Evolutionary conservation across 2,888 invertebrate genomes (phyloP).

Genomic region (Thalpophila matura): DNA sequence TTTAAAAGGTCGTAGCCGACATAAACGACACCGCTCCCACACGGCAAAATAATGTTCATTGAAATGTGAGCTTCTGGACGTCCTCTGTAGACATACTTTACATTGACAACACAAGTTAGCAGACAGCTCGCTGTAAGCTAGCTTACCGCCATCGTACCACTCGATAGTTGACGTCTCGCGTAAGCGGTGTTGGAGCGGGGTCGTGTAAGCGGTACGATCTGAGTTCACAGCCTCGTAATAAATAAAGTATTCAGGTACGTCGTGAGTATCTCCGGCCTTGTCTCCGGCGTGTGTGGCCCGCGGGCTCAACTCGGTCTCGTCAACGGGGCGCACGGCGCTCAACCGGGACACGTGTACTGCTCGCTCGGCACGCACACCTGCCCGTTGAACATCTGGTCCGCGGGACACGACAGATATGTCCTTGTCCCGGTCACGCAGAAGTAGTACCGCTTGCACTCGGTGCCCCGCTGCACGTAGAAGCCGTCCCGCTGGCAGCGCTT

Average conservation of each 20-base stretch:
- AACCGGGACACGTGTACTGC: slow-evolving; percentile 87
- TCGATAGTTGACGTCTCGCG: too few relatives aligned
- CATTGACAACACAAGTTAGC: too few relatives aligned
- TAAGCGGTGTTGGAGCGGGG: too few relatives aligned
- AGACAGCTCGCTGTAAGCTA: too few relatives aligned
- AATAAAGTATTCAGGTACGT: slow-evolving; percentile 78
- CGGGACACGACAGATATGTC: slow-evolving; percentile 87
- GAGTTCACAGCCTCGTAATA: slow-evolving; percentile 72
- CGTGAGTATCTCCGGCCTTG: slow-evolving; percentile 59
- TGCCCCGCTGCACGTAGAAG: slow-evolving; percentile 88
- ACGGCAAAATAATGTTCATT: too few relatives aligned
- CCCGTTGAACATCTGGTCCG: slow-evolving; percentile 89
- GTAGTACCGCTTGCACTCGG: slow-evolving; percentile 89
- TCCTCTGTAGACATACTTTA: too few relatives aligned
- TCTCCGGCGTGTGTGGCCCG: slow-evolving; percentile 43
- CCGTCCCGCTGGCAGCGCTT: slow-evolving; percentile 86
- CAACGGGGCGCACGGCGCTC: slow-evolving; percentile 57
- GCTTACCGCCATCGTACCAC: too few relatives aligned
- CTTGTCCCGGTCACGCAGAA: slow-evolving; percentile 90
- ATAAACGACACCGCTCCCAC: too few relatives aligned
- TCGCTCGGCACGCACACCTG: slow-evolving; percentile 87
- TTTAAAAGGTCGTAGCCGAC: too few relatives aligned
- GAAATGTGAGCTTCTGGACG: too few relatives aligned
- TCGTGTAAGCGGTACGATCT: too few relatives aligned
- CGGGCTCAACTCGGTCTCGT: slow-evolving; percentile 54